A percentile compares a stretch with the other conserved stretches of the same genome.
phyloP scores from a whole-genome alignment of 1,140 invertebrate species.

The Cotesia vestalis region DNA sequence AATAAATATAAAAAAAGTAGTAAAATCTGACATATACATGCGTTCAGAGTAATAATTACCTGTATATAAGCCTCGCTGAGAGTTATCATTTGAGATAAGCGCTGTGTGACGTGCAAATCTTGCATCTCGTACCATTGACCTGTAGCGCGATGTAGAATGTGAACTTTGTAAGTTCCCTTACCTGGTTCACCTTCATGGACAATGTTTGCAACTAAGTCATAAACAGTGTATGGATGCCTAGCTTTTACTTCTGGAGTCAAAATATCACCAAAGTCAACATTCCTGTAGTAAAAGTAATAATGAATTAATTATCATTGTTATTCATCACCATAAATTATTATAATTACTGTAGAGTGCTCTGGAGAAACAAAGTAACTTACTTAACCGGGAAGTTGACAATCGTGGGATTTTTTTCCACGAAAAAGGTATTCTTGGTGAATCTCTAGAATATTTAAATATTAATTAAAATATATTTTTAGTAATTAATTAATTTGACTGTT shows the following conservation, averaged over 20 bases:
- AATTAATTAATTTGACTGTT: neutral
- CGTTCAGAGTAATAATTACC: slow-evolving; percentile 43
- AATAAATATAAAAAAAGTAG: neutral
- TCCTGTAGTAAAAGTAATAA: slow-evolving; percentile 68
- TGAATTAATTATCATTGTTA: slow-evolving; percentile 24
- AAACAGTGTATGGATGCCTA: slow-evolving; percentile 83
- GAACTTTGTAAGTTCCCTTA: slow-evolving; percentile 93
- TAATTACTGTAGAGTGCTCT: slow-evolving; percentile 4
- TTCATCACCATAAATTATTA: too few relatives aligned
- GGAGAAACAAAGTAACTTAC: slow-evolving; percentile 70
- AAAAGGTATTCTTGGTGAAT: slow-evolving; percentile 99
- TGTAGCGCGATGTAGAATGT: slow-evolving; percentile 93
- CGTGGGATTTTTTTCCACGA: slow-evolving; percentile 98
- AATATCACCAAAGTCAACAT: slow-evolving; percentile 97
- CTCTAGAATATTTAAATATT: slow-evolving; percentile 68
- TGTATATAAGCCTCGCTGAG: slow-evolving; percentile 99
- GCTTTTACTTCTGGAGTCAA: slow-evolving; percentile 85
- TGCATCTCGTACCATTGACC: slow-evolving; percentile 95
- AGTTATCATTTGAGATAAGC: slow-evolving; percentile 99
- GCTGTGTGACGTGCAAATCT: slow-evolving; percentile 97
- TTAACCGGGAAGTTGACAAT: slow-evolving; percentile 99
- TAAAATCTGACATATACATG: slow-evolving; percentile 6
- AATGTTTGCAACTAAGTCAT: slow-evolving; percentile 97
- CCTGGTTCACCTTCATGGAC: slow-evolving; percentile 97
- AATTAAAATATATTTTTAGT: slow-evolving; percentile 21